phyloP scores from a whole-genome alignment of 2,113 vertebrate species.

The Oreotragus oreotragus region DNA sequence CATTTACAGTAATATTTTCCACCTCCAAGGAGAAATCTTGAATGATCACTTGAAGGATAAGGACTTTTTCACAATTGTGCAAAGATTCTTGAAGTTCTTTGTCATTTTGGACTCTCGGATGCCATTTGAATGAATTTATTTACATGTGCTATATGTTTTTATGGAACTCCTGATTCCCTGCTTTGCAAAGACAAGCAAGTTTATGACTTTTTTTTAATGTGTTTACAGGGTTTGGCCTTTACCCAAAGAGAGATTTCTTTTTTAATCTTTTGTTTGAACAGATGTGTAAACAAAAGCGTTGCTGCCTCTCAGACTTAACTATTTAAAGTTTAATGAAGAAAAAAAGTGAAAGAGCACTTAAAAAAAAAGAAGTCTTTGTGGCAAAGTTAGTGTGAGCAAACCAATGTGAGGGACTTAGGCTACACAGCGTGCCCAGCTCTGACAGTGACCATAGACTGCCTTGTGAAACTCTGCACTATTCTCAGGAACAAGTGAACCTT shows the following conservation, averaged over 20 bases:
- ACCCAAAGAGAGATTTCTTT: constrained; percentile 60
- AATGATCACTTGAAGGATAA: constrained; percentile 48
- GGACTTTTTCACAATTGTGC: constrained; percentile 38
- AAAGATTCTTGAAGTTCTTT: constrained; percentile 38
- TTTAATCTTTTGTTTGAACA: constrained; percentile 75
- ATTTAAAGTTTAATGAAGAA: constrained; percentile 54
- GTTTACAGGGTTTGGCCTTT: constrained; percentile 68
- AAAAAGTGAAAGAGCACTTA: constrained; percentile 40
- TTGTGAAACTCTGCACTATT: background rate
- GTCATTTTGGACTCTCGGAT: constrained; percentile 39
- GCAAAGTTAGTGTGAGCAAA: background rate
- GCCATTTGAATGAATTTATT: constrained; percentile 61
- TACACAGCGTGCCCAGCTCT: background rate
- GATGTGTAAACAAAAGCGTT: constrained; percentile 68
- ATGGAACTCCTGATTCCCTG: constrained; percentile 48
- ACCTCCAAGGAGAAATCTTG: constrained; percentile 32
- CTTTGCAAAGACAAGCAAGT: constrained; percentile 68
- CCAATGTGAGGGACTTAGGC: background rate
- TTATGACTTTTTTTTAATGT: constrained; percentile 42
- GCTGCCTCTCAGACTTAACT: constrained; percentile 42
- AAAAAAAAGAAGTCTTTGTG: background rate
- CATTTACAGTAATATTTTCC: constrained; percentile 58
- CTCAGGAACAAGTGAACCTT: background rate
- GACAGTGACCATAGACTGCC: background rate
- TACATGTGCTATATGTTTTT: constrained; percentile 57